phyloP scores from a whole-genome alignment of 2,797 vertebrate species.

The Amazona finschi region DNA sequence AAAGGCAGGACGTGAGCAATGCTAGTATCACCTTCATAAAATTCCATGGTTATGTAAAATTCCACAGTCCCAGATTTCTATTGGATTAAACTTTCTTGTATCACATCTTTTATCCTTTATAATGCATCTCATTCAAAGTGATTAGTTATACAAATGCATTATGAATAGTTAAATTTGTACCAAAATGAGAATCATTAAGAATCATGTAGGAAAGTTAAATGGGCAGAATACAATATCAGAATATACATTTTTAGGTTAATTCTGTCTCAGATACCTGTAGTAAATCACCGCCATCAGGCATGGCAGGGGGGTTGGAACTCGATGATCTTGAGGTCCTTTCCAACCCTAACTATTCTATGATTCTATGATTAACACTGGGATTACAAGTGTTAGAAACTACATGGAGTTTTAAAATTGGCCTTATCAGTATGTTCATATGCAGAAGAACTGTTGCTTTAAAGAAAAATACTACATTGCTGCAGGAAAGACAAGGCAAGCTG shows the following conservation, averaged over 20 bases:
- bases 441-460: not conserved
- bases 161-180: not conserved
- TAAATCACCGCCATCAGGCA: not conserved
- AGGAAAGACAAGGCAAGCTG: not conserved
- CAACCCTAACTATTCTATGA: no score
- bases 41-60: not conserved
- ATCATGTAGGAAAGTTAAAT: not conserved
- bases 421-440: not conserved
- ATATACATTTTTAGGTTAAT: not conserved
- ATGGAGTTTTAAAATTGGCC: not conserved
- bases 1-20: not conserved
- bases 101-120: not conserved
- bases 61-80: not conserved
- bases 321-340: no score
- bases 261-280: not conserved
- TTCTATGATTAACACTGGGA: not conserved
- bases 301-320: no score
- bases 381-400: not conserved
- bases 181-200: not conserved
- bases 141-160: not conserved
- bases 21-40: not conserved
- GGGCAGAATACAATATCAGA: not conserved
- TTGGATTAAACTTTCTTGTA: not conserved
- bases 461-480: not conserved
- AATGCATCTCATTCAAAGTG: not conserved